Evolutionary conservation across 1,140 invertebrate species (phyloP).

Genomic region (Oncopodura yosiiana): DNA sequence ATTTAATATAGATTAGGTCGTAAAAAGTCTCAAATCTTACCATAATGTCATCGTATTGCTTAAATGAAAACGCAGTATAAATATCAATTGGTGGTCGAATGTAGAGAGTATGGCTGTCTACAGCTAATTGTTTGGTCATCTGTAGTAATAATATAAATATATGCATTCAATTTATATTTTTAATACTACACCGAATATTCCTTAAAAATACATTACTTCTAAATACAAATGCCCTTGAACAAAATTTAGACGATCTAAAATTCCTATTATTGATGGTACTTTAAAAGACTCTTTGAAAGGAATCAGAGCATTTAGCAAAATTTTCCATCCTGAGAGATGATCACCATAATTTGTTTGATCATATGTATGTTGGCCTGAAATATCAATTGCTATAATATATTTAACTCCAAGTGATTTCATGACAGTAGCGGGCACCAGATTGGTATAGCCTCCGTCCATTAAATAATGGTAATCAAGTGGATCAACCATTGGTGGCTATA

Average conservation of each 20-base stretch:
- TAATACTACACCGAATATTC: too few relatives aligned
- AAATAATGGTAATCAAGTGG: slow-evolving; percentile 86
- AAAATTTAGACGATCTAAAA: background rate
- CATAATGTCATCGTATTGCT: too few relatives aligned
- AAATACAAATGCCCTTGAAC: background rate
- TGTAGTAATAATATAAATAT: too few relatives aligned
- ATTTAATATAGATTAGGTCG: too few relatives aligned
- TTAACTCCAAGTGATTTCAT: background rate
- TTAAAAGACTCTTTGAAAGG: background rate
- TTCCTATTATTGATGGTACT: too few relatives aligned
- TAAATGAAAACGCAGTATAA: too few relatives aligned
- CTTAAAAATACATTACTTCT: too few relatives aligned
- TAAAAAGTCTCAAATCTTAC: too few relatives aligned
- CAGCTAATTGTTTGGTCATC: too few relatives aligned
- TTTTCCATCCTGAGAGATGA: background rate
- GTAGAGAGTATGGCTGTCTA: too few relatives aligned
- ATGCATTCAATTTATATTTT: too few relatives aligned
- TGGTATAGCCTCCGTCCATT: slow-evolving; percentile 93
- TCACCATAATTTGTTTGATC: background rate
- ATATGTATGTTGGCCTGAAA: background rate
- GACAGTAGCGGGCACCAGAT: slow-evolving; percentile 86
- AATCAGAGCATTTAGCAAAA: background rate
- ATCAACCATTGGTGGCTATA: slow-evolving; percentile 91
- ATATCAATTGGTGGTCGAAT: too few relatives aligned
- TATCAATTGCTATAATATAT: slow-evolving; percentile 2